Conservation (phyloP, 2,113 vertebrate genomes). For the Drymodes brunneopygia region DNA sequence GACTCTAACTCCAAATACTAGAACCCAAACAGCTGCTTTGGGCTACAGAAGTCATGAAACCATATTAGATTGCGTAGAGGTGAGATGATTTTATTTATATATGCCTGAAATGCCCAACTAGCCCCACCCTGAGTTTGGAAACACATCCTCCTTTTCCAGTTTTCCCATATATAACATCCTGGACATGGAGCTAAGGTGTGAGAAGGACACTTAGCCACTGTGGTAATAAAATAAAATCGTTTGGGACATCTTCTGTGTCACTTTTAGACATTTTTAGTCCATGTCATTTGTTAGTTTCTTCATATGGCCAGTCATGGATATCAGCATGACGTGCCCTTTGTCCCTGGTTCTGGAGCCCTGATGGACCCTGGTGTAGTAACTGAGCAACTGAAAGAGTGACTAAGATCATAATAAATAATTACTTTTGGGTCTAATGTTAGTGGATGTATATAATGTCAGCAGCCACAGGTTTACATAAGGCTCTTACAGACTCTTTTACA, state of each 20-base stretch:
- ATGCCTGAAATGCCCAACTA: background rate
- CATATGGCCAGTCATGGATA: background rate
- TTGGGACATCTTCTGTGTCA: background rate
- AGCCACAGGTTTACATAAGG: background rate
- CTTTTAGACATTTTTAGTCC: background rate
- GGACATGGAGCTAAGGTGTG: background rate
- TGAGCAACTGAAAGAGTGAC: background rate
- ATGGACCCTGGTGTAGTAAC: background rate
- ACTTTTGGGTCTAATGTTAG: background rate
- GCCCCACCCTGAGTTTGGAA: background rate
- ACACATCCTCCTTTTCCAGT: background rate
- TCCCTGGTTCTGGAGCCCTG: background rate
- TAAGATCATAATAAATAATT: background rate
- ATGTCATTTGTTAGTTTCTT: background rate
- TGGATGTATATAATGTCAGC: background rate
- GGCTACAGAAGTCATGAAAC: background rate
- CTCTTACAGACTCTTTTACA: background rate
- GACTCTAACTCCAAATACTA: background rate
- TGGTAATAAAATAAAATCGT: background rate
- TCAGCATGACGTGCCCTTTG: accelerated
- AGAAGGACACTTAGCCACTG: background rate
- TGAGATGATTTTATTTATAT: background rate
- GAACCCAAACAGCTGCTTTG: background rate
- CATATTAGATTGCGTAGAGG: background rate
- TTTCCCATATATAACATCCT: background rate